Conservation (phyloP, 2,113 vertebrate genomes). For the Fregata magnificens region DNA sequence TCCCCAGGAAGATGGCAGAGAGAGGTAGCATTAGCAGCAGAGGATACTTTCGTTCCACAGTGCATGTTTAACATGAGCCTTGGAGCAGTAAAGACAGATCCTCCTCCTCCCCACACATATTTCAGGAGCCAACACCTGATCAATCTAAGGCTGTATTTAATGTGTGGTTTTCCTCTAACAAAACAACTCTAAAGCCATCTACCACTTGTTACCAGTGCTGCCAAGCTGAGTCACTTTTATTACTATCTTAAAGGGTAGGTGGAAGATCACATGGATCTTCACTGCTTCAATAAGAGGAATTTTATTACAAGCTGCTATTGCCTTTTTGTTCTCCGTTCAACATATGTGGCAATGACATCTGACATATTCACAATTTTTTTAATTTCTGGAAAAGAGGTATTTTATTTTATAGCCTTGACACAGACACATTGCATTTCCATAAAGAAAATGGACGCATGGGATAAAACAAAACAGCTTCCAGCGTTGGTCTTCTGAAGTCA, state of each 20-base stretch:
- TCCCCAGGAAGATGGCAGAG: background rate
- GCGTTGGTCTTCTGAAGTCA: background rate
- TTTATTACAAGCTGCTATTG: conserved; percentile 3
- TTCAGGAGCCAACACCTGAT: background rate
- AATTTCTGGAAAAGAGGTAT: background rate
- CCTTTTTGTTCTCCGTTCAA: background rate
- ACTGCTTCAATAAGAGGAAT: background rate
- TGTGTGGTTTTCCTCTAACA: background rate
- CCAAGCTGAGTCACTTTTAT: background rate
- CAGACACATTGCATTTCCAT: background rate
- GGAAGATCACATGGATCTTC: background rate
- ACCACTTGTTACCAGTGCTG: background rate
- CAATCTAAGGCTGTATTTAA: background rate
- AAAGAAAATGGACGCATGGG: background rate
- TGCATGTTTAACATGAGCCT: background rate
- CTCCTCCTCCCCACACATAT: background rate
- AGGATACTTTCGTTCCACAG: background rate
- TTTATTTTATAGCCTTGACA: background rate
- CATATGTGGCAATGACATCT: background rate
- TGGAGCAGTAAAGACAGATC: background rate
- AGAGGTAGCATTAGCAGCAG: background rate
- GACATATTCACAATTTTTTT: background rate
- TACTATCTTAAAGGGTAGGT: background rate
- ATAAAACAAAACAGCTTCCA: background rate
- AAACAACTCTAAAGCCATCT: background rate